phyloP scores from a whole-genome alignment of 1,140 invertebrate species.

The Nixonia krombeini region DNA sequence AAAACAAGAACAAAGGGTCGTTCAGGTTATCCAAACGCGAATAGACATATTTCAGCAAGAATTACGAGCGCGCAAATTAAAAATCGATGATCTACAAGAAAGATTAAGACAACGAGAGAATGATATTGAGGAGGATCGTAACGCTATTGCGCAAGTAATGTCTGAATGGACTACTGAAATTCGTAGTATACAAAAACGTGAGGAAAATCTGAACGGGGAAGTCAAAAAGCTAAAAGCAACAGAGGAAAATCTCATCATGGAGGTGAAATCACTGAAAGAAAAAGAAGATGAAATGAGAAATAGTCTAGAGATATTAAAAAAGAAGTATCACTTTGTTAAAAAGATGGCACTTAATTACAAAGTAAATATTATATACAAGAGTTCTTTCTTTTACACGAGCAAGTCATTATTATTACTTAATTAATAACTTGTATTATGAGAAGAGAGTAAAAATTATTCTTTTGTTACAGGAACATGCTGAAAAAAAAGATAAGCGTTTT shows the following conservation, averaged over 20 bases:
- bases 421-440: neutral
- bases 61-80: constrained; percentile 48
- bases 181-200: constrained; percentile 49
- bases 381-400: too few relatives aligned
- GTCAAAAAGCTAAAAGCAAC: constrained; percentile 44
- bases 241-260: constrained; percentile 38
- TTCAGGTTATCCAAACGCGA: constrained; percentile 53
- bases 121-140: constrained; percentile 58
- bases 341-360: constrained; percentile 62
- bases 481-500: constrained; percentile 55
- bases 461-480: constrained; percentile 53
- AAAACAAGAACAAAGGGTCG: constrained; percentile 56
- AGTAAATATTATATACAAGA: constrained; percentile 31
- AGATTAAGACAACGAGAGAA: constrained; percentile 50
- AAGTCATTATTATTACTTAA: neutral
- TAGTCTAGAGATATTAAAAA: constrained; percentile 47
- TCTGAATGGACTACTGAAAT: constrained; percentile 58
- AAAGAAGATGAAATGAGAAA: constrained; percentile 52
- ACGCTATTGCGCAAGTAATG: constrained; percentile 60
- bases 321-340: constrained; percentile 58
- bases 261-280: constrained; percentile 49
- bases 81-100: constrained; percentile 55
- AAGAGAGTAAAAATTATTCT: constrained; percentile 8
- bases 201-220: constrained; percentile 50
- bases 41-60: constrained; percentile 55